These are phyloP conservation scores for Ctenosaura bakeri DNA, from an alignment of 2,797 vertebrate genomes.

Conservation along the genomic window DNA sequence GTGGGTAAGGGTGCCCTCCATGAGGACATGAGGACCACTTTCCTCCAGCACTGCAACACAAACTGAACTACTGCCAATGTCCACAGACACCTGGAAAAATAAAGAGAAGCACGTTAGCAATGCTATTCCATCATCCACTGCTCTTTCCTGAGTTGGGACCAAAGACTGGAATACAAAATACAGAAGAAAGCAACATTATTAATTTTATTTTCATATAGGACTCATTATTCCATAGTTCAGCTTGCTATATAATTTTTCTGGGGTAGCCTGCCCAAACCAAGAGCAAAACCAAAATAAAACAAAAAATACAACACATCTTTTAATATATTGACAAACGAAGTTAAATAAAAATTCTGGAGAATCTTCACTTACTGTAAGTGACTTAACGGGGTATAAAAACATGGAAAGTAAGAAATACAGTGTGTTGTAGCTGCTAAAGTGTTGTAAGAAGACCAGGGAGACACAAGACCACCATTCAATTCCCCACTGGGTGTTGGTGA, in stretches of 20 bases:
- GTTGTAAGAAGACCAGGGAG: no score
- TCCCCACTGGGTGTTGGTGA: no score
- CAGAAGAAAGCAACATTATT: neutral
- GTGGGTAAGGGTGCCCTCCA: constrained; percentile 94
- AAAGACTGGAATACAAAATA: neutral
- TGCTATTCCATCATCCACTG: constrained; percentile 1
- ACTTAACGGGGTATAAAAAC: no score
- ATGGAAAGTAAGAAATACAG: no score
- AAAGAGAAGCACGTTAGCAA: constrained; percentile 14
- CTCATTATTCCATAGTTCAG: neutral
- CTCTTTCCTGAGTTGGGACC: neutral
- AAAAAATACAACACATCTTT: no score
- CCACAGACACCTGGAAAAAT: constrained; percentile 87
- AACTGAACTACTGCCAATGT: constrained; percentile 83
- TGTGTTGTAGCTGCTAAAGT: no score
- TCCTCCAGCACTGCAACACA: constrained; percentile 86
- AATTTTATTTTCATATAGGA: neutral
- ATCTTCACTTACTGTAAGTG: no score
- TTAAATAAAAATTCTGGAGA: no score
- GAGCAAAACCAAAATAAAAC: no score
- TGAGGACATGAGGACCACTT: constrained; percentile 80
- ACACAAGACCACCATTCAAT: no score
- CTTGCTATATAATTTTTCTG: neutral
- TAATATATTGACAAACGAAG: no score
- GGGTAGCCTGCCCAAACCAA: no score